Evolutionary conservation across 2,888 invertebrate genomes (phyloP).

Genomic region (Choristoneura rosaceana): DNA sequence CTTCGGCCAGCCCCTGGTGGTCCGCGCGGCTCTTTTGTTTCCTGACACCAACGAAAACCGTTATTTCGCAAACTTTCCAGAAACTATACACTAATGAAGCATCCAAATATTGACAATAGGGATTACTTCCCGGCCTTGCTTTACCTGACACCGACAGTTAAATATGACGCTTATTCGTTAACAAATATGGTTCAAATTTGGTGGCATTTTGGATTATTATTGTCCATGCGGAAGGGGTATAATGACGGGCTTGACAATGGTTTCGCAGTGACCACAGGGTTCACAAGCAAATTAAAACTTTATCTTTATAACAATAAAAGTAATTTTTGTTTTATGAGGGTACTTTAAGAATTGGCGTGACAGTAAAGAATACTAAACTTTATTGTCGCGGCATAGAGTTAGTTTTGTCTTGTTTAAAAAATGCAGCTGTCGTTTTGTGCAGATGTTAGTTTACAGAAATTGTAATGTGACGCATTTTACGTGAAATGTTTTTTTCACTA

Average conservation of each 20-base stretch:
- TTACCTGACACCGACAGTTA: constrained; percentile 37
- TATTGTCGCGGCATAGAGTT: neutral
- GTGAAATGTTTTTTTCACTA: neutral
- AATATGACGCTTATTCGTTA: constrained; percentile 17
- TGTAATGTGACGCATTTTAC: constrained; percentile 22
- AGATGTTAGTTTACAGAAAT: constrained; percentile 32
- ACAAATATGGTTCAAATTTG: constrained; percentile 22
- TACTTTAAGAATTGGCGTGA: neutral
- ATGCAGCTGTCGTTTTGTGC: constrained; percentile 32
- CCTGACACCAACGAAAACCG: constrained; percentile 11
- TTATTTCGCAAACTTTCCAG: constrained; percentile 22
- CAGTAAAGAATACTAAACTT: neutral
- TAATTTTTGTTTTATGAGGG: neutral
- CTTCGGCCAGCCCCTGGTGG: neutral
- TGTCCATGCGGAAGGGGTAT: constrained; percentile 55
- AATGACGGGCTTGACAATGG: constrained; percentile 47
- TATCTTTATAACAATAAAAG: neutral
- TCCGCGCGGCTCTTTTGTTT: constrained; percentile 14
- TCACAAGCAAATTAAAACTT: neutral
- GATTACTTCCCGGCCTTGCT: constrained; percentile 34
- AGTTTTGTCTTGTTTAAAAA: neutral
- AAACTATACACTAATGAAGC: constrained; percentile 34
- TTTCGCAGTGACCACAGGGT: constrained; percentile 52
- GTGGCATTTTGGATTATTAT: constrained; percentile 45
- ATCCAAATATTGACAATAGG: constrained; percentile 36